phyloP scores from a whole-genome alignment of 2,888 invertebrate genomes.

The Nasonovia ribisnigri region DNA sequence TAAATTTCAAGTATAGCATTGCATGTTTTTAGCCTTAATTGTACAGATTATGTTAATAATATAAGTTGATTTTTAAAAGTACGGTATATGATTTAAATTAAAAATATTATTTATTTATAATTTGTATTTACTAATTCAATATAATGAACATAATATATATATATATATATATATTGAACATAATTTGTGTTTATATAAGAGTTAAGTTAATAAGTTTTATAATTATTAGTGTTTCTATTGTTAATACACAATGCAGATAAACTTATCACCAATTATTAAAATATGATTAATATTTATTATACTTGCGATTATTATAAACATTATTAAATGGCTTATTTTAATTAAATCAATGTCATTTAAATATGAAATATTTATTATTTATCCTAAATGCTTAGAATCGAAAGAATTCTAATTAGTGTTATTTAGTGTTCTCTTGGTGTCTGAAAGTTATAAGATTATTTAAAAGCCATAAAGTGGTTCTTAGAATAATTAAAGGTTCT shows the following conservation, averaged over 20 bases:
- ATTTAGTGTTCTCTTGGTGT: background rate
- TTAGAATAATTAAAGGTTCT: background rate
- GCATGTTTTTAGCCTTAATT: slow-evolving; percentile 38
- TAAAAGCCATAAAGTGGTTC: background rate
- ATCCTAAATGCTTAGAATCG: background rate
- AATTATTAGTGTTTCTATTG: slow-evolving; percentile 8
- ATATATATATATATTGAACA: background rate
- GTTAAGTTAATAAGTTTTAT: background rate
- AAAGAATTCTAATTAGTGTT: background rate
- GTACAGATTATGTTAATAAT: background rate
- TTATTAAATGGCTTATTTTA: background rate
- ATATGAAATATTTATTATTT: background rate
- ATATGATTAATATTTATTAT: slow-evolving; percentile 30
- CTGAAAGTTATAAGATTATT: background rate
- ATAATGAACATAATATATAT: background rate
- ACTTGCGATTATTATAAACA: background rate
- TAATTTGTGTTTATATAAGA: slow-evolving; percentile 40
- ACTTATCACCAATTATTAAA: background rate
- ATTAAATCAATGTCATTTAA: background rate
- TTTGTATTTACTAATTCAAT: background rate
- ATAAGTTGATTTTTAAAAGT: background rate
- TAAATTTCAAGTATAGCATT: slow-evolving; percentile 1
- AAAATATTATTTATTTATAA: slow-evolving; percentile 16
- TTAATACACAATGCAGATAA: slow-evolving; percentile 3
- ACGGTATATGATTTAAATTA: background rate